These are phyloP conservation scores for Magallana nippona DNA, from an alignment of 2,888 invertebrate genomes.

Conservation along the genomic window DNA sequence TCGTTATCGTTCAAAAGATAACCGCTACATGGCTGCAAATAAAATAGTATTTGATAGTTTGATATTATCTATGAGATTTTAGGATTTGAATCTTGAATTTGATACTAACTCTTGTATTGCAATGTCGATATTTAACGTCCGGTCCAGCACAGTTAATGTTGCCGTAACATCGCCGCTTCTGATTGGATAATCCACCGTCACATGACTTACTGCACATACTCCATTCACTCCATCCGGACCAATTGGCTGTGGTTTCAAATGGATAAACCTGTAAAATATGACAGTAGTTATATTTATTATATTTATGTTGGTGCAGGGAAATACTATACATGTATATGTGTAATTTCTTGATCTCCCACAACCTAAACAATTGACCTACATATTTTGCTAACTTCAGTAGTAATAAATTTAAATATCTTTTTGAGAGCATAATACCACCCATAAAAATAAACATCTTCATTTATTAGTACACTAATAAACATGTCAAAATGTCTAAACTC, in stretches of 20 bases:
- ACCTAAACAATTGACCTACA: too few species aligned
- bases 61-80: too few species aligned
- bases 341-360: too few species aligned
- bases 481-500: neutral
- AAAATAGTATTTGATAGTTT: too few species aligned
- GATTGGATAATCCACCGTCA: conserved; percentile 60
- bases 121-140: conserved; percentile 55
- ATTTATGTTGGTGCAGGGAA: too few species aligned
- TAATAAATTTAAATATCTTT: neutral
- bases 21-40: conserved; percentile 29
- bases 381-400: too few species aligned
- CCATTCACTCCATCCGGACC: conserved; percentile 60
- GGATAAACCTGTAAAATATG: conserved; percentile 40
- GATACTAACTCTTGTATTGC: conserved; percentile 58
- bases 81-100: neutral
- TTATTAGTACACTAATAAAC: neutral
- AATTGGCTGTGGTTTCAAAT: conserved; percentile 49
- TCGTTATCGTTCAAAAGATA: conserved; percentile 7
- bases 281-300: neutral
- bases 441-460: neutral
- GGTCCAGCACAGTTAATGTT: conserved; percentile 56
- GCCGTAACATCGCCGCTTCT: conserved; percentile 58
- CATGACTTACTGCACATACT: conserved; percentile 61
- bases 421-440: neutral
- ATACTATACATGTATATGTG: too few species aligned